These are phyloP conservation scores for Anastrepha obliqua DNA, from an alignment of 1,140 invertebrate genomes.

Conservation along the genomic window DNA sequence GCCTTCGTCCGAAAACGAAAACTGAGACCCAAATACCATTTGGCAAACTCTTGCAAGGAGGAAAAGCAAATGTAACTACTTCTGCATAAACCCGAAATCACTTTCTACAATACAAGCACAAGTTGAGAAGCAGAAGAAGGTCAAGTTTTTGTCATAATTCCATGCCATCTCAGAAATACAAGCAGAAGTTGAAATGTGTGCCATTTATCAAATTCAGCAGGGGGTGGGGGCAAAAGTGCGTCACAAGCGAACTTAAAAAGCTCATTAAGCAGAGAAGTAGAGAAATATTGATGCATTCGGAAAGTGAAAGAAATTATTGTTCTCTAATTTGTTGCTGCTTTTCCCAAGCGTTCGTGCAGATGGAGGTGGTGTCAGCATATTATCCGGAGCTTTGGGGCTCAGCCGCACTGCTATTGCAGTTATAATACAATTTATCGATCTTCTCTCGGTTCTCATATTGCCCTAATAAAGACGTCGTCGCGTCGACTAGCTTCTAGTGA, in stretches of 20 bases:
- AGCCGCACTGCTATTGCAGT: too few species aligned
- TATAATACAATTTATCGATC: too few species aligned
- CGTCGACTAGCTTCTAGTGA: not conserved
- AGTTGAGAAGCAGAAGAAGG: not conserved
- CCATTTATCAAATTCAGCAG: slow-evolving; percentile 17
- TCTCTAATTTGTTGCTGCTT: too few species aligned
- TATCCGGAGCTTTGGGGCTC: too few species aligned
- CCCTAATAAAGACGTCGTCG: not conserved
- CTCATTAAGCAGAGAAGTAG: not conserved
- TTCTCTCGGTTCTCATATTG: not conserved
- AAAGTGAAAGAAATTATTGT: too few species aligned
- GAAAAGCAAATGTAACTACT: slow-evolving; percentile 28
- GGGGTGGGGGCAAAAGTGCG: not conserved
- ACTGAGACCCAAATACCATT: slow-evolving; percentile 16
- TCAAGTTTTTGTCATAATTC: slow-evolving; percentile 40
- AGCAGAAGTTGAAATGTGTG: not conserved
- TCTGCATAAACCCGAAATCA: slow-evolving; percentile 10
- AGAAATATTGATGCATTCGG: not conserved
- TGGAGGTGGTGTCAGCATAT: too few species aligned
- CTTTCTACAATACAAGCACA: slow-evolving; percentile 1
- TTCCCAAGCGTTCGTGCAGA: too few species aligned
- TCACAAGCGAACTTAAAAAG: too few species aligned
- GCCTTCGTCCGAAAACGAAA: not conserved
- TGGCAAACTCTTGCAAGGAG: not conserved
- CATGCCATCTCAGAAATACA: not conserved